These are phyloP conservation scores for Epinephelus fuscoguttatus DNA, from an alignment of 2,113 vertebrate species.

Conservation along the genomic window DNA sequence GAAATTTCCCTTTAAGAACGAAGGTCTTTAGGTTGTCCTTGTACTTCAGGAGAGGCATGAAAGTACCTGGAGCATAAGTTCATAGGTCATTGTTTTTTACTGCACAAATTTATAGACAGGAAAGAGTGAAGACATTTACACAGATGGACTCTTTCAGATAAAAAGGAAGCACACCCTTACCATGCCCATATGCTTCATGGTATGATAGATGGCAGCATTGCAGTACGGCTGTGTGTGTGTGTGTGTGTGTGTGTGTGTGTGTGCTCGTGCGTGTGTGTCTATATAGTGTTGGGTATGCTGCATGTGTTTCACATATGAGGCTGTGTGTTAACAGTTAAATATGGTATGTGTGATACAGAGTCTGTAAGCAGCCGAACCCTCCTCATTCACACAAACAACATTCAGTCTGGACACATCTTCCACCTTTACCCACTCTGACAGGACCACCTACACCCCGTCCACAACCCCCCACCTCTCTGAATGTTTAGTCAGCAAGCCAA, in stretches of 20 bases:
- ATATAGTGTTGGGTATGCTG: constrained; percentile 7
- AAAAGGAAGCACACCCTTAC: background rate
- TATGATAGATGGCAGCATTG: constrained; percentile 14
- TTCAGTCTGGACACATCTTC: constrained; percentile 16
- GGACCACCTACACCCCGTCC: background rate
- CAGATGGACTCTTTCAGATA: constrained; percentile 25
- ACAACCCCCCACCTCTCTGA: background rate
- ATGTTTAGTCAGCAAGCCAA: constrained; percentile 9
- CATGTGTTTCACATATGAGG: constrained; percentile 59
- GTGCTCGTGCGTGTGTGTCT: background rate
- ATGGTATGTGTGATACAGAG: constrained; percentile 32
- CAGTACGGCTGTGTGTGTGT: background rate
- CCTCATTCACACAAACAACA: background rate
- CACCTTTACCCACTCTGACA: background rate
- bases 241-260: constrained; percentile 1
- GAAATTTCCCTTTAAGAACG: no score
- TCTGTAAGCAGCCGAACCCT: background rate
- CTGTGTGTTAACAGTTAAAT: constrained; percentile 8
- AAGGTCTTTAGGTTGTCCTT: background rate
- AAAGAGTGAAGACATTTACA: background rate
- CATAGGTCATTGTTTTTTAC: background rate
- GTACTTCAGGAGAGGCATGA: background rate
- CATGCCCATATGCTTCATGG: constrained; percentile 2
- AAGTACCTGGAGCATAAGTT: background rate
- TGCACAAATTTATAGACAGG: background rate